Conservation (phyloP, 2,888 invertebrate genomes). For the Macrophya alboannulata region DNA sequence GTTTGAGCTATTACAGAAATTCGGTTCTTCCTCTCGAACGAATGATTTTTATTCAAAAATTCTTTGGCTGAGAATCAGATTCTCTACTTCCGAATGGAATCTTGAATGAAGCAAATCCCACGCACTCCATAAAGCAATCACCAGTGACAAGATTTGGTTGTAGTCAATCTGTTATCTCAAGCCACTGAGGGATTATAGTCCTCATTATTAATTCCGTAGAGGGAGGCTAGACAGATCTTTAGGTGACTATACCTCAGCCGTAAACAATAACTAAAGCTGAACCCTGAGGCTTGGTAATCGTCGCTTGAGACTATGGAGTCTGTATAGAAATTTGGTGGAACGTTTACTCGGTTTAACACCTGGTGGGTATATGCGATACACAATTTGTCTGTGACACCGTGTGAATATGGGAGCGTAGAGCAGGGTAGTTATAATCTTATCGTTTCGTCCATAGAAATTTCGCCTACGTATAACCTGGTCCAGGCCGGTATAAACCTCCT, state of each 20-base stretch:
- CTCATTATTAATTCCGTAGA: constrained; percentile 17
- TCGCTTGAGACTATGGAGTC: background rate
- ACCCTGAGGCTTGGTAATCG: constrained; percentile 17
- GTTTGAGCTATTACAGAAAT: background rate
- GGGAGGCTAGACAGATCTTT: constrained; percentile 24
- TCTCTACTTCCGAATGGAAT: background rate
- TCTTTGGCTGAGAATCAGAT: background rate
- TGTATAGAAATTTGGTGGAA: constrained; percentile 18
- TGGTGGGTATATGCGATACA: background rate
- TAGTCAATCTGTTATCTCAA: constrained; percentile 20
- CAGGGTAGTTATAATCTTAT: background rate
- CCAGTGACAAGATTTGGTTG: background rate
- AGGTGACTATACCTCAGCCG: background rate
- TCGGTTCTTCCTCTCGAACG: background rate
- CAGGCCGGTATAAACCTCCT: constrained; percentile 20
- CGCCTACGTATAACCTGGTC: background rate
- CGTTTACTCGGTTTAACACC: constrained; percentile 23
- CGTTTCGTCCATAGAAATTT: constrained; percentile 21
- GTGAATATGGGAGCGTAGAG: background rate
- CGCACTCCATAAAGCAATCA: background rate
- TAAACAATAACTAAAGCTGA: constrained; percentile 40
- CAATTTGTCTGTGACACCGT: background rate
- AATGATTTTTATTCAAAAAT: background rate
- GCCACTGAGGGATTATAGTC: background rate
- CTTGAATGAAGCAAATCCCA: background rate